Conservation (phyloP, 2,888 invertebrate genomes). For the Pantelozetes paolii region DNA sequence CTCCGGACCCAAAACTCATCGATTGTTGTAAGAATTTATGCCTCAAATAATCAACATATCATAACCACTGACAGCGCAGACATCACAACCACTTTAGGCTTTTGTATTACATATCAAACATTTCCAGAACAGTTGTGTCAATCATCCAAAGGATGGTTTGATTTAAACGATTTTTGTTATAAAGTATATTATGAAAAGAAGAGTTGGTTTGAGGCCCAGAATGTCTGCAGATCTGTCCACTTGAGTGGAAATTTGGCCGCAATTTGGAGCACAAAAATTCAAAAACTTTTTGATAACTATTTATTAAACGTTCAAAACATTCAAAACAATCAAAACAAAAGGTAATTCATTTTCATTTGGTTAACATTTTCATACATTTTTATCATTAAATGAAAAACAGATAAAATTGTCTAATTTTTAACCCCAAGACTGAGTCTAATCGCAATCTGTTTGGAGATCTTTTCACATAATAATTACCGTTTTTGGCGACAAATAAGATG, state of each 20-base stretch:
- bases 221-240: not conserved
- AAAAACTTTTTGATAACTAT: not conserved
- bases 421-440: too few species aligned
- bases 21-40: conserved; percentile 7
- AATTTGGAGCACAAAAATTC: not conserved
- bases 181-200: conserved; percentile 16
- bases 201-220: conserved; percentile 21
- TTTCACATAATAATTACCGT: too few species aligned
- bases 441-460: too few species aligned
- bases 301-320: too few species aligned
- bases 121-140: not conserved
- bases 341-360: not conserved
- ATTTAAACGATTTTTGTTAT: conserved; percentile 6
- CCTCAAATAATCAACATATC: not conserved
- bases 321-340: not conserved
- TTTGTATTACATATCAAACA: not conserved
- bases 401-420: too few species aligned
- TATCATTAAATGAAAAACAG: too few species aligned
- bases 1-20: not conserved
- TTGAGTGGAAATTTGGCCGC: not conserved
- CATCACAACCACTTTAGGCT: not conserved
- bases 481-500: too few species aligned
- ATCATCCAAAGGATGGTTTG: conserved; percentile 1
- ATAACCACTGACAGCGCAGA: not conserved
- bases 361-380: too few species aligned